Evolutionary conservation across 2,888 invertebrate species (phyloP).

Genomic region (Netelia melanura): DNA sequence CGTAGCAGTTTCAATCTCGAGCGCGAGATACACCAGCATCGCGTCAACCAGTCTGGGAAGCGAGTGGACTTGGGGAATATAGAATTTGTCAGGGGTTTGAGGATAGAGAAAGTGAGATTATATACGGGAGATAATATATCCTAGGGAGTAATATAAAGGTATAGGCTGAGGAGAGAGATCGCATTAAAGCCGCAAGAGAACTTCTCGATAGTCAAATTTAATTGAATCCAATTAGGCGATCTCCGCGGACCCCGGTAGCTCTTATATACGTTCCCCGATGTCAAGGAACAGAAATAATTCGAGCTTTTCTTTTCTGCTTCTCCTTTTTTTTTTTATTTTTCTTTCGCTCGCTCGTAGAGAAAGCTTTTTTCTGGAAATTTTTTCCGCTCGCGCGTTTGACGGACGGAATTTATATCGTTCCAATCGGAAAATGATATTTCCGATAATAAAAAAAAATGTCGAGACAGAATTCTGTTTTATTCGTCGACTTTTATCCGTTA

Average conservation of each 20-base stretch:
- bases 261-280: slow-evolving; percentile 3
- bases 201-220: slow-evolving; percentile 54
- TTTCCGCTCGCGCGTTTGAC: not conserved
- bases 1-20: slow-evolving; percentile 63
- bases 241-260: slow-evolving; percentile 26
- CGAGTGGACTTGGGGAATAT: slow-evolving; percentile 55
- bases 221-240: slow-evolving; percentile 58
- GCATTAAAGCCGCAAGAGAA: slow-evolving; percentile 25
- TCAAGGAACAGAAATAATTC: slow-evolving; percentile 28
- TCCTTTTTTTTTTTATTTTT: not conserved
- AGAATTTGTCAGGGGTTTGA: slow-evolving; percentile 48
- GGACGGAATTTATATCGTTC: not conserved
- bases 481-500: not conserved
- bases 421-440: slow-evolving; percentile 8
- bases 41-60: slow-evolving; percentile 58
- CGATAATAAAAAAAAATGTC: not conserved
- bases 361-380: slow-evolving; percentile 16
- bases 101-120: slow-evolving; percentile 25
- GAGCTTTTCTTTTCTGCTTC: slow-evolving; percentile 22
- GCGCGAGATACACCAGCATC: slow-evolving; percentile 50
- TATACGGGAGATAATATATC: slow-evolving; percentile 42
- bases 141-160: slow-evolving; percentile 15
- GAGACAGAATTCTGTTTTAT: not conserved
- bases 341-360: not conserved
- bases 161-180: not conserved